Conservation (phyloP, 2,888 invertebrate genomes). For the Entomobrya proxima region DNA sequence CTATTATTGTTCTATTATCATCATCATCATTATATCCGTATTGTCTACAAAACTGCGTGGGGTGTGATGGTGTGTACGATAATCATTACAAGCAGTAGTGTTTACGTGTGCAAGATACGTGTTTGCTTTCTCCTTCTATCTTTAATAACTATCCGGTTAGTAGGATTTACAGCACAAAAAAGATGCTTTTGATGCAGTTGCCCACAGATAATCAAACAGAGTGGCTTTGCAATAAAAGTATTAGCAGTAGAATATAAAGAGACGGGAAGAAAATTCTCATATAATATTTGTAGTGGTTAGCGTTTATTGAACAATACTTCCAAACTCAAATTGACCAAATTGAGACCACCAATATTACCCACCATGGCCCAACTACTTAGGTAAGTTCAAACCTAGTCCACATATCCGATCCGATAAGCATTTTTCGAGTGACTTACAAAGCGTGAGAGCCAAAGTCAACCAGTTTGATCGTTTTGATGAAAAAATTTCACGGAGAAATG, state of each 20-base stretch:
- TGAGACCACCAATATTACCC: no score
- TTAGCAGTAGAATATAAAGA: not conserved
- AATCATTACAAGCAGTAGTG: no score
- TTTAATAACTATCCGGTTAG: not conserved
- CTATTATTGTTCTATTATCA: not conserved
- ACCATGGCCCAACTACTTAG: no score
- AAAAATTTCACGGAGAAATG: not conserved
- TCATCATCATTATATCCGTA: not conserved
- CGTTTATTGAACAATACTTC: no score
- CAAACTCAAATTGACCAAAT: no score
- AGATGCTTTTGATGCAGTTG: not conserved
- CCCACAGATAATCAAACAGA: conserved; percentile 8
- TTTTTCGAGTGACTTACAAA: no score
- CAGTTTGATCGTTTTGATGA: not conserved
- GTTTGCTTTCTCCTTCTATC: not conserved
- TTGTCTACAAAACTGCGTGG: not conserved
- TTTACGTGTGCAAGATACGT: not conserved
- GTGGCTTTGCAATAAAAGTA: not conserved
- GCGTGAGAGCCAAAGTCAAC: no score
- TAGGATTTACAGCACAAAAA: not conserved
- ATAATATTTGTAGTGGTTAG: no score
- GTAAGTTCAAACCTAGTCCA: no score
- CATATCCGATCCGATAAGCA: no score
- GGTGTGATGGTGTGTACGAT: not conserved
- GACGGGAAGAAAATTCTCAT: not conserved